These are phyloP conservation scores for Rhagium mordax DNA, from an alignment of 2,888 invertebrate genomes.

Conservation along the genomic window DNA sequence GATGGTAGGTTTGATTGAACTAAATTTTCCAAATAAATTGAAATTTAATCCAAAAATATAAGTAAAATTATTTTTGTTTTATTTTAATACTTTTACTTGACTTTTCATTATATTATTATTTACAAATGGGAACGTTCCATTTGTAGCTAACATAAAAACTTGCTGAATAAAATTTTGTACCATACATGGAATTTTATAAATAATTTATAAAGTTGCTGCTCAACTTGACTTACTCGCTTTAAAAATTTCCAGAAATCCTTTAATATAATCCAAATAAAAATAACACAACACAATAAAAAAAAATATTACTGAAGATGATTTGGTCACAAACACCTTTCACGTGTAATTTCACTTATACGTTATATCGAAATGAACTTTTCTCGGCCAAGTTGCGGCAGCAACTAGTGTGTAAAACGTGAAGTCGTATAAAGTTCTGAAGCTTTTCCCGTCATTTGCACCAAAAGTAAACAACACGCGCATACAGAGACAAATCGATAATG, in stretches of 20 bases:
- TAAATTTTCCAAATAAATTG: too few relatives aligned
- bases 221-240: slow-evolving; percentile 17
- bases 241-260: neutral
- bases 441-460: slow-evolving; percentile 49
- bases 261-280: slow-evolving; percentile 18
- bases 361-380: slow-evolving; percentile 35
- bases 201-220: slow-evolving; percentile 25
- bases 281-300: neutral
- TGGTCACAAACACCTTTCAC: slow-evolving; percentile 15
- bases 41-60: too few relatives aligned
- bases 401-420: slow-evolving; percentile 61
- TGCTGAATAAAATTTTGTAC: slow-evolving; percentile 9
- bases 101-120: too few relatives aligned
- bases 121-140: too few relatives aligned
- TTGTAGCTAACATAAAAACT: slow-evolving; percentile 18
- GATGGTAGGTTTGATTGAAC: too few relatives aligned
- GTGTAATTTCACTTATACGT: slow-evolving; percentile 15
- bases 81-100: too few relatives aligned
- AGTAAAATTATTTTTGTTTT: too few relatives aligned
- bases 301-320: slow-evolving; percentile 3
- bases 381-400: slow-evolving; percentile 59
- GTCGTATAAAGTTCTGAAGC: slow-evolving; percentile 40
- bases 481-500: neutral
- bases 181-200: slow-evolving; percentile 17
- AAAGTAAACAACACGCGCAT: slow-evolving; percentile 29